Evolutionary conservation across 1,140 invertebrate genomes (phyloP).

Genomic region (Drosophila ambigua): DNA sequence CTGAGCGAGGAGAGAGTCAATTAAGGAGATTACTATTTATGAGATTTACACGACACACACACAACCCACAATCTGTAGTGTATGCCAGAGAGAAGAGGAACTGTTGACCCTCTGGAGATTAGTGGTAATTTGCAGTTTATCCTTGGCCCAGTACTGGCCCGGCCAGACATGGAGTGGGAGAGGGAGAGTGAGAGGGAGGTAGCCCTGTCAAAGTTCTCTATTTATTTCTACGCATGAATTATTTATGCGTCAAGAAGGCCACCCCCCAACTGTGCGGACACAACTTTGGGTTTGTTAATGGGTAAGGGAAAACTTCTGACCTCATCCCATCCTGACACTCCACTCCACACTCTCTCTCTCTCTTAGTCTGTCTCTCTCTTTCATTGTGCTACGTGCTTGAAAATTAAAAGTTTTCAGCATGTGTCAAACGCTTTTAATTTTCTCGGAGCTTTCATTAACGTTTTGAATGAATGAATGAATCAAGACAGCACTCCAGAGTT

Average conservation of each 20-base stretch:
- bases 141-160: slow-evolving; percentile 19
- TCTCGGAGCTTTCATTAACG: slow-evolving; percentile 16
- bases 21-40: slow-evolving; percentile 80
- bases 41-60: slow-evolving; percentile 46
- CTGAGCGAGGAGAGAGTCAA: slow-evolving; percentile 55
- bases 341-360: background rate
- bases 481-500: background rate
- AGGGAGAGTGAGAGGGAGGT: background rate
- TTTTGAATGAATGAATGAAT: slow-evolving; percentile 19
- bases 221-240: slow-evolving; percentile 78
- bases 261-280: slow-evolving; percentile 22
- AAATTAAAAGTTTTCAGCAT: slow-evolving; percentile 56
- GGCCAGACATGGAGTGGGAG: background rate
- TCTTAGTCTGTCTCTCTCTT: background rate
- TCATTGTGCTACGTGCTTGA: slow-evolving; percentile 40
- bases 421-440: slow-evolving; percentile 28
- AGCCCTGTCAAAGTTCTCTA: slow-evolving; percentile 63
- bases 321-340: slow-evolving; percentile 6
- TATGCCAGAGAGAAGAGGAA: background rate
- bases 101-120: slow-evolving; percentile 62
- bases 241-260: slow-evolving; percentile 64
- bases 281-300: slow-evolving; percentile 54
- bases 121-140: slow-evolving; percentile 62
- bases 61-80: slow-evolving; percentile 15
- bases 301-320: slow-evolving; percentile 16